Evolutionary conservation across 2,797 vertebrate genomes (phyloP).

Genomic region (Paramormyrops hopkinsi): DNA sequence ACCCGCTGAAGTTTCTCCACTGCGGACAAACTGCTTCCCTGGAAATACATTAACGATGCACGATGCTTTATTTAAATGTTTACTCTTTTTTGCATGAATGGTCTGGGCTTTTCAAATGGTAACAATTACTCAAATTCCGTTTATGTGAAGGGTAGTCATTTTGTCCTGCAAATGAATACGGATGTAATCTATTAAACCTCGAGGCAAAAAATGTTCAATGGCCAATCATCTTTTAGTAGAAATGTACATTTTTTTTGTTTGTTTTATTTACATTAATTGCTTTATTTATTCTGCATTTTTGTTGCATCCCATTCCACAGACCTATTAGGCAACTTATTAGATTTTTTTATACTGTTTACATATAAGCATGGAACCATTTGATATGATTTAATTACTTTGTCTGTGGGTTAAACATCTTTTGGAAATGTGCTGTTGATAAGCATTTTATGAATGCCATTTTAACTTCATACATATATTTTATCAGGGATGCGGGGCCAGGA

Average conservation of each 20-base stretch:
- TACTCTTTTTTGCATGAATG: slow-evolving; percentile 29
- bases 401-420: neutral
- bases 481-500: neutral
- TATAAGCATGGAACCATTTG: neutral
- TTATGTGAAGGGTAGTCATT: slow-evolving; percentile 2
- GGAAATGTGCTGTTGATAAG: neutral
- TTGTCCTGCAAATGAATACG: neutral
- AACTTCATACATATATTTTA: neutral
- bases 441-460: neutral
- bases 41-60: slow-evolving; percentile 35
- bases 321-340: neutral
- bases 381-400: neutral
- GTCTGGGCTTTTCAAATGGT: slow-evolving; percentile 14
- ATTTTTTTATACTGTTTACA: neutral
- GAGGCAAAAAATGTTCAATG: neutral
- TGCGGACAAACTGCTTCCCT: slow-evolving; percentile 13
- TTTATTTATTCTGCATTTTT: neutral
- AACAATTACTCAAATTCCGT: slow-evolving; percentile 27
- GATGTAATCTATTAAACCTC: slow-evolving; percentile 9
- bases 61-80: slow-evolving; percentile 29
- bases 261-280: neutral
- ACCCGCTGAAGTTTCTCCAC: neutral
- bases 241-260: neutral
- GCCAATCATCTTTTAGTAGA: neutral
- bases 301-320: neutral